phyloP scores from a whole-genome alignment of 1,140 invertebrate species.

The Zaprionus inermis region DNA sequence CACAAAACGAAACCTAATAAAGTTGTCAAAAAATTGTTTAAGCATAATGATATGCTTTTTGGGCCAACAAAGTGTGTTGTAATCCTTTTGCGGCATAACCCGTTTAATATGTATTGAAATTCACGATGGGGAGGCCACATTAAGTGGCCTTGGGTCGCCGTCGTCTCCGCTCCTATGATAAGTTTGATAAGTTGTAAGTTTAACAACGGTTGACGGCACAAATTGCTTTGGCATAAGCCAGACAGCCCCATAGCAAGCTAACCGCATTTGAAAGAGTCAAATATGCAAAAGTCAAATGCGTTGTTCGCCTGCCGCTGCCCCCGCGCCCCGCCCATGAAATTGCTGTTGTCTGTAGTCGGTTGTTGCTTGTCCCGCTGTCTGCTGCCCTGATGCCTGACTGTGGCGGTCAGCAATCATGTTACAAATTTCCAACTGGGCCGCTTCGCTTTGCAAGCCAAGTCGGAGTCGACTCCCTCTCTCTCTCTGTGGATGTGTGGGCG shows the following conservation, averaged over 20 bases:
- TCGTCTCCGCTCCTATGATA: conserved; percentile 43
- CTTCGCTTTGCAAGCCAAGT: conserved; percentile 31
- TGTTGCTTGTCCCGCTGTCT: conserved; percentile 12
- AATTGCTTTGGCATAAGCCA: conserved; percentile 52
- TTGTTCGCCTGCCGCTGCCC: neutral
- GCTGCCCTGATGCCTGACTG: conserved; percentile 12
- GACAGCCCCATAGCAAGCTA: conserved; percentile 31
- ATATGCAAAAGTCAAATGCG: conserved; percentile 81
- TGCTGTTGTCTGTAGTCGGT: conserved; percentile 42
- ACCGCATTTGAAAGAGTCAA: conserved; percentile 65
- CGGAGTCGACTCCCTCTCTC: neutral
- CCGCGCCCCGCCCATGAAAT: conserved; percentile 6
- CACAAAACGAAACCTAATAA: conserved; percentile 68
- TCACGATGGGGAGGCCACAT: conserved; percentile 71
- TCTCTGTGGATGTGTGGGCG: conserved; percentile 8
- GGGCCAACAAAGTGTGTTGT: conserved; percentile 78
- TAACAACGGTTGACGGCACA: conserved; percentile 79
- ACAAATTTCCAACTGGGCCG: conserved; percentile 64
- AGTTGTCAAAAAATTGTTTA: conserved; percentile 81
- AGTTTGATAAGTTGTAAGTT: conserved; percentile 78
- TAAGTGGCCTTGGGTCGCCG: conserved; percentile 61
- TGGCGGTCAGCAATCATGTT: conserved; percentile 65
- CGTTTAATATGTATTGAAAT: conserved; percentile 82
- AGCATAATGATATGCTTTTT: conserved; percentile 80
- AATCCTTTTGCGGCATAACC: conserved; percentile 80